A percentile compares a stretch with the other conserved stretches of the same genome.
phyloP scores from a whole-genome alignment of 2,797 vertebrate genomes.

The Brachymystax lenok region DNA sequence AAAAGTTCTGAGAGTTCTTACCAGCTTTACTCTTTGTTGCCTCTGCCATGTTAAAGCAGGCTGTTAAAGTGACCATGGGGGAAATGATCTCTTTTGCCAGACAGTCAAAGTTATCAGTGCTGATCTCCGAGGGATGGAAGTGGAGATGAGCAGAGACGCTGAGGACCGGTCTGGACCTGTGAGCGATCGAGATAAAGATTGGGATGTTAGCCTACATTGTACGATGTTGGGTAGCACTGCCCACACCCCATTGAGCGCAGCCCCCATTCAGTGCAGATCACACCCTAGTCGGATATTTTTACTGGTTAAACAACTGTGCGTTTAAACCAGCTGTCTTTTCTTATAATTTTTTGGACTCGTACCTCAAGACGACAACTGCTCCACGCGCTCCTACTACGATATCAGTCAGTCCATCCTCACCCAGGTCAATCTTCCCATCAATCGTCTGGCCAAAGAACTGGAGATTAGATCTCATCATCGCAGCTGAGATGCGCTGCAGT shows the following conservation, averaged over 20 bases:
- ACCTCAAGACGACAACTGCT: slow-evolving; percentile 76
- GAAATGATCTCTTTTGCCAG: too few relatives aligned
- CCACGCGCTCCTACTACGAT: slow-evolving; percentile 79
- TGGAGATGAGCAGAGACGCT: too few relatives aligned
- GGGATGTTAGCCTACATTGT: background rate
- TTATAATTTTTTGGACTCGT: background rate
- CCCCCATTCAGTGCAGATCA: background rate
- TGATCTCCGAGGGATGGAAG: too few relatives aligned
- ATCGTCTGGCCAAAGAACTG: slow-evolving; percentile 54
- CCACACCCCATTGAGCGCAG: too few relatives aligned
- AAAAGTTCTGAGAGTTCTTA: slow-evolving; percentile 31
- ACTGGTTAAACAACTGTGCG: background rate
- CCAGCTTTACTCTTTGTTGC: slow-evolving; percentile 58
- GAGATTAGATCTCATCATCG: slow-evolving; percentile 44
- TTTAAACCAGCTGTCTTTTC: background rate
- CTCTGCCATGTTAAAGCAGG: slow-evolving; percentile 68
- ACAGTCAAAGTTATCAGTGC: too few relatives aligned
- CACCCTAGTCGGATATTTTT: background rate
- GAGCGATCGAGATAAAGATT: slow-evolving; percentile 13
- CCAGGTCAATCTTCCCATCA: slow-evolving; percentile 71
- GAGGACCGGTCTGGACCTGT: slow-evolving; percentile 63
- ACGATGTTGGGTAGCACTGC: too few relatives aligned
- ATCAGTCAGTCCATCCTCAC: slow-evolving; percentile 71
- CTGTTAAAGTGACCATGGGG: slow-evolving; percentile 26
- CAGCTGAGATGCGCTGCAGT: slow-evolving; percentile 74